Evolutionary conservation across 2,113 vertebrate species (phyloP).

Genomic region (Todiramphus saurophagus): DNA sequence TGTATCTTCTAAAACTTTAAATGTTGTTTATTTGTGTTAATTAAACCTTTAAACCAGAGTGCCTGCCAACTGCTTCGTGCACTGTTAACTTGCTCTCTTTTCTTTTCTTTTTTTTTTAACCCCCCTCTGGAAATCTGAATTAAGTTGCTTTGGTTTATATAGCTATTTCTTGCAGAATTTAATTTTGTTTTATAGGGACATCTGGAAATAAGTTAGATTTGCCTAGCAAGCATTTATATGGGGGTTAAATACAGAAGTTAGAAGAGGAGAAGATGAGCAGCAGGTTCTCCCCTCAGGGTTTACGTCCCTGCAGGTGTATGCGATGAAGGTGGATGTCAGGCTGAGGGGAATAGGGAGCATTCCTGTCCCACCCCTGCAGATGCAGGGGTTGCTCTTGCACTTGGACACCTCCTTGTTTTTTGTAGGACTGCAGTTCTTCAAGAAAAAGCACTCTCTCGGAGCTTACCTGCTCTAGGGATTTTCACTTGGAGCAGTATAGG

Average conservation of each 20-base stretch:
- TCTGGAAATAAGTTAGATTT: constrained; percentile 38
- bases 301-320: background rate
- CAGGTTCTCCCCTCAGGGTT: background rate
- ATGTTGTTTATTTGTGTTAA: background rate
- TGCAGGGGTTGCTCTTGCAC: background rate
- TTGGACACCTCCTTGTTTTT: background rate
- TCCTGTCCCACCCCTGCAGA: background rate
- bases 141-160: constrained; percentile 29
- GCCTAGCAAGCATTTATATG: background rate
- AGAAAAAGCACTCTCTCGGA: background rate
- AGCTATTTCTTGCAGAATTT: constrained; percentile 44
- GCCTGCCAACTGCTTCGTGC: background rate
- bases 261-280: background rate
- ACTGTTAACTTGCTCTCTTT: background rate
- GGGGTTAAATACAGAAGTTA: background rate
- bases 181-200: background rate
- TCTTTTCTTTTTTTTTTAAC: background rate
- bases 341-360: background rate
- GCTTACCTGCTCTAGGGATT: background rate
- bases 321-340: background rate
- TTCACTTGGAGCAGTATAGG: background rate
- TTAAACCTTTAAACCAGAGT: background rate
- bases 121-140: constrained; percentile 23
- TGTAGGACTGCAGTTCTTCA: background rate
- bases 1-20: constrained; percentile 3